These are phyloP conservation scores for Aspiorhynchus laticeps DNA, from an alignment of 2,113 vertebrate species.

Conservation along the genomic window DNA sequence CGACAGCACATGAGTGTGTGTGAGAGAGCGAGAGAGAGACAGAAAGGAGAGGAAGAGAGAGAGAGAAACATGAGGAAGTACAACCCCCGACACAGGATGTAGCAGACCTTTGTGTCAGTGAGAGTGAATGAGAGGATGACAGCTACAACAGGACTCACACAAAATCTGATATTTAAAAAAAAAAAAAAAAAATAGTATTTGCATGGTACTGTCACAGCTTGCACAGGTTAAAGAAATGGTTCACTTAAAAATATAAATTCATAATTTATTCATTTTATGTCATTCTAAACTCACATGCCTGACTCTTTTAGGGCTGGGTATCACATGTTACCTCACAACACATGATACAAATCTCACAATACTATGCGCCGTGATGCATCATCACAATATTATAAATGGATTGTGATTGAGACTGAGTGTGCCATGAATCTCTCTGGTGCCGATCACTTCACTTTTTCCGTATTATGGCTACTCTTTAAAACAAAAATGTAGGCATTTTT, in stretches of 20 bases:
- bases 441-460: neutral
- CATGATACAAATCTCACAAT: neutral
- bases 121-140: slow-evolving; percentile 39
- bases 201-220: neutral
- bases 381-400: neutral
- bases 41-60: neutral
- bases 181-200: neutral
- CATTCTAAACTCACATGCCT: neutral
- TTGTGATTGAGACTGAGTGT: neutral
- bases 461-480: neutral
- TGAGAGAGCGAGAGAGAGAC: slow-evolving; percentile 47
- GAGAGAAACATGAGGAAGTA: slow-evolving; percentile 69
- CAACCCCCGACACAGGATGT: slow-evolving; percentile 72
- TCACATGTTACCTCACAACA: neutral
- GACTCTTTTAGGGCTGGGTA: neutral
- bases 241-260: neutral
- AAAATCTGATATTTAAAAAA: neutral
- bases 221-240: neutral
- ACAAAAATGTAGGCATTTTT: neutral
- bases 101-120: slow-evolving; percentile 59
- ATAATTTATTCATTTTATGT: neutral
- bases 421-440: neutral
- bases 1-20: slow-evolving; percentile 37
- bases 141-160: slow-evolving; percentile 27
- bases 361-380: neutral